Evolutionary conservation across 2,113 vertebrate genomes (phyloP), one percentile per base, ranked within the genome.

Genomic region (Ifrita kowaldi): DNA sequence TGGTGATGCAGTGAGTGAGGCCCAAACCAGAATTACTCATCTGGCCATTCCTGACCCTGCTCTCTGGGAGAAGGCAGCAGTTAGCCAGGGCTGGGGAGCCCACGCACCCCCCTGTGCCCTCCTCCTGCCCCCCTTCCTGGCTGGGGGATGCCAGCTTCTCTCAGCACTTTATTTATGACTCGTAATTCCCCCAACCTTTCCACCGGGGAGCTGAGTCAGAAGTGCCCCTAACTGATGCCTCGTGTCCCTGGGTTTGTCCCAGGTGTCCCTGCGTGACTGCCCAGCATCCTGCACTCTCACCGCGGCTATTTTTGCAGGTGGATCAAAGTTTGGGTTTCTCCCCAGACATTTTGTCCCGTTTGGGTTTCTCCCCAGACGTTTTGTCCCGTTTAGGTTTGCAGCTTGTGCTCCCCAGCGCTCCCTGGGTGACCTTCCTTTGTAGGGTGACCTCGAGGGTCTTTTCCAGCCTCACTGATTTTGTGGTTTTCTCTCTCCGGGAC

Each of bases 341-440:
- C 27, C 35, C 46, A 9, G 5, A 16, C 23, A 16, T 49, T 82
- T 90, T 13, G 9, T 44, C 42, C 33, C n/a, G 17, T 68, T 44
- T 4, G 12, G 49, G 46, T 22, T 88, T 75, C 44, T 55, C 9
- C 27, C 35, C 46, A 8, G 5, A 16, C 23, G 17, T 50, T 83
- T 90, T 13, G 9, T 44, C 42, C 30, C 18, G 0, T 46, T 79
- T 4, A 7, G 1, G 8, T 75, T 62, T 13, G 53, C 26, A 13
- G 75, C 17, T 35, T 0, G 3, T 1, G 7, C 50, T 64, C 10
- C 50, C 39, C 5, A 0, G 21, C 0, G 23, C 9, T 53, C 42
- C 70, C 39, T 4, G 5, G 23, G 69, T 30, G 44, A 12, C 33
- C 14, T 30, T 37, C 20, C 39, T 67, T 10, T 71, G 26, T 28